Base-by-base conservation (phyloP, 1,140 invertebrate species). In the Eriosoma lanigerum region DNA sequence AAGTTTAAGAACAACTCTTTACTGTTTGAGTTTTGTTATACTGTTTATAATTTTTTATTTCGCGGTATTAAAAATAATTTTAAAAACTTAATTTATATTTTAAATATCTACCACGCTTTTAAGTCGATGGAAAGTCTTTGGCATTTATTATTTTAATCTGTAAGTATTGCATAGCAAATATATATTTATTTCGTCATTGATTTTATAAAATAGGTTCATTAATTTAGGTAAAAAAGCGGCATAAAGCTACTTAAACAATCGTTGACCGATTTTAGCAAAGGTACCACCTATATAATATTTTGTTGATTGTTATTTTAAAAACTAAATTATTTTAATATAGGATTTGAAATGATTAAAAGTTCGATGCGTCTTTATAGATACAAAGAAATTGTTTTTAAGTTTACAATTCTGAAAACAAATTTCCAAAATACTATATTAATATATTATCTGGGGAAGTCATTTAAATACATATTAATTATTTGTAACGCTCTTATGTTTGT, bases 221-320 rank as follows among this genome's bases (percentile, higher is more conserved):
- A n/a, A n/a, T n/a, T n/a, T n/a, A n/a, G n/a, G n/a, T n/a, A n/a
- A n/a, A n/a, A n/a, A n/a, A 19, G 15, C 4, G 2, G 3, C 12
- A 17, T 24, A 46, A 68, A 68, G 32, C 38, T 1, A 21, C 38
- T 68, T 46, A 68, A 24, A 68, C 44, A 46, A 10, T 46, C 24
- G 64, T 68, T 68, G 12, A 68, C n/a, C 38, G 13, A 68, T 68
- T 68, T n/a, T n/a, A n/a, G n/a, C n/a, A n/a, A n/a, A n/a, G n/a
- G n/a, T n/a, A n/a, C n/a, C n/a, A n/a, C n/a, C n/a, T n/a, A n/a
- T n/a, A n/a, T n/a, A n/a, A n/a, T n/a, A n/a, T n/a, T n/a, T n/a
- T n/a, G n/a, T n/a, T n/a, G n/a, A n/a, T n/a, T n/a, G n/a, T n/a
- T n/a, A n/a, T n/a, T n/a, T 15, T 52, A 52, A 19, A 52, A 52